phyloP scores from a whole-genome alignment of 1,140 invertebrate species.

The Coelopa frigida region DNA sequence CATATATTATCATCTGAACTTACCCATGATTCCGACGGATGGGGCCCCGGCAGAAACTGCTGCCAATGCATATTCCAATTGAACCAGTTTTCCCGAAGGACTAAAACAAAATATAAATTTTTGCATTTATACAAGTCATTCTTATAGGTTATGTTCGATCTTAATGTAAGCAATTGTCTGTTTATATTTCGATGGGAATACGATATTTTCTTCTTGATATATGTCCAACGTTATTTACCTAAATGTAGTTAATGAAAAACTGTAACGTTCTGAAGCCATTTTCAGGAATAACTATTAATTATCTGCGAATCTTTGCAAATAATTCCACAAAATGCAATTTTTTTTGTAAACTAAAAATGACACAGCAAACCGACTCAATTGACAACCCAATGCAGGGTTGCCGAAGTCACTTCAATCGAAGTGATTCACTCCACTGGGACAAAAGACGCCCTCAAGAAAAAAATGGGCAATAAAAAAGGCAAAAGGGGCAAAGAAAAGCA shows the following conservation, averaged over 20 bases:
- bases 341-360: conserved; percentile 11
- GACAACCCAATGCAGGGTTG: conserved; percentile 5
- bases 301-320: neutral
- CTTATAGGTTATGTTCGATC: conserved; percentile 16
- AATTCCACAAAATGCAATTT: neutral
- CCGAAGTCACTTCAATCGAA: conserved; percentile 5
- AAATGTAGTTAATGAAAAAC: conserved; percentile 97
- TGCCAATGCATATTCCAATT: conserved; percentile 99
- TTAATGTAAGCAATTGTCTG: too few relatives aligned
- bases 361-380: conserved; percentile 9
- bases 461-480: too few relatives aligned
- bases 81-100: conserved; percentile 97
- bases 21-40: conserved; percentile 97
- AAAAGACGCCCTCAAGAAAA: too few relatives aligned
- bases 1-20: conserved; percentile 3
- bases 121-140: conserved; percentile 31
- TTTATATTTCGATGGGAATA: neutral
- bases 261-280: conserved; percentile 94
- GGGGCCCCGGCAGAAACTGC: conserved; percentile 98
- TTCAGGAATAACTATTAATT: neutral
- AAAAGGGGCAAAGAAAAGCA: too few relatives aligned
- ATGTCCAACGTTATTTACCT: conserved; percentile 65
- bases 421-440: too few relatives aligned
- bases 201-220: neutral
- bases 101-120: conserved; percentile 53